A percentile compares a stretch with the other conserved stretches of the same genome.
Conservation (phyloP, 2,797 vertebrate species). For the Sebastes kiyomatsui region DNA sequence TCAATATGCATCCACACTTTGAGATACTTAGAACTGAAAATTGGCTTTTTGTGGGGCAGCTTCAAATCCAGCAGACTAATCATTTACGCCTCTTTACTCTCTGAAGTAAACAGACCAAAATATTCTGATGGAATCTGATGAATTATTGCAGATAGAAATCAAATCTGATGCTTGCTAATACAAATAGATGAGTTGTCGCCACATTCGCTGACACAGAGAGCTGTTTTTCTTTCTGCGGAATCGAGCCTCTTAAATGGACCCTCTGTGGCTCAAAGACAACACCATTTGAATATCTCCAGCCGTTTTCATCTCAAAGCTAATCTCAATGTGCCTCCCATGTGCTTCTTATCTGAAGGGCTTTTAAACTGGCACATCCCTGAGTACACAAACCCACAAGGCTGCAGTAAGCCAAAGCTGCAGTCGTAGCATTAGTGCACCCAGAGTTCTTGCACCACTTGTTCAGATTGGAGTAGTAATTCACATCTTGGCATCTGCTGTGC, state of each 20-base stretch:
- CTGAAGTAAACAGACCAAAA: background rate
- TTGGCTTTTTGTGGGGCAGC: background rate
- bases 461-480: constrained; percentile 55
- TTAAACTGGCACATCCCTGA: constrained; percentile 55
- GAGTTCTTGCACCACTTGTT: constrained; percentile 50
- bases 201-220: constrained; percentile 5
- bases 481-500: constrained; percentile 57
- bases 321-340: constrained; percentile 58
- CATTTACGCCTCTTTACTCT: background rate
- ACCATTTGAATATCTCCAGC: constrained; percentile 49
- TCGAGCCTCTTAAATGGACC: constrained; percentile 21
- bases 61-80: constrained; percentile 2
- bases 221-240: constrained; percentile 17
- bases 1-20: constrained; percentile 15
- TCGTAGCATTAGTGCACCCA: constrained; percentile 48
- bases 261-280: constrained; percentile 24
- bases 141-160: constrained; percentile 28
- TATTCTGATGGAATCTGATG: constrained; percentile 8
- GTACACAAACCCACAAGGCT: constrained; percentile 43
- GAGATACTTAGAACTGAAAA: constrained; percentile 1
- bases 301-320: constrained; percentile 43
- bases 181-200: constrained; percentile 29
- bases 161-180: background rate
- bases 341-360: constrained; percentile 66
- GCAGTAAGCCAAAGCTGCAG: constrained; percentile 60